Evolutionary conservation across 2,888 invertebrate genomes (phyloP).

Genomic region (Calameuta pallipes): DNA sequence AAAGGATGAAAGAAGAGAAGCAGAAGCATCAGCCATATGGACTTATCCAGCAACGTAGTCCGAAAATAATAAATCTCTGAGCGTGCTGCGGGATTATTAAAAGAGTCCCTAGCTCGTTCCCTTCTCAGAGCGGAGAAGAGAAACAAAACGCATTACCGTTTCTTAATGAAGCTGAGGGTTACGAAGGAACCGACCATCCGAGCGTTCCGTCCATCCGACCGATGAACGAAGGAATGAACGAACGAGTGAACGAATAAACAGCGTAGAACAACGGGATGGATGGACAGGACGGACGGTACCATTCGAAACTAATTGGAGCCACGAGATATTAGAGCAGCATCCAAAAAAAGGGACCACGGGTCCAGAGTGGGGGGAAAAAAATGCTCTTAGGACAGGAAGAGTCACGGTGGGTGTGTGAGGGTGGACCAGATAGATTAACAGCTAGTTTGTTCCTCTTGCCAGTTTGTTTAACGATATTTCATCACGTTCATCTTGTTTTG

Average conservation of each 20-base stretch:
- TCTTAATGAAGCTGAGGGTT: constrained; percentile 66
- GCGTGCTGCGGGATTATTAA: constrained; percentile 62
- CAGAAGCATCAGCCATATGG: constrained; percentile 52
- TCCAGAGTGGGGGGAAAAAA: neutral
- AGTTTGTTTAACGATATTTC: constrained; percentile 46
- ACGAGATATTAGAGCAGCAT: constrained; percentile 58
- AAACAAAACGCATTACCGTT: constrained; percentile 66
- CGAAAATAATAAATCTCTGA: constrained; percentile 67
- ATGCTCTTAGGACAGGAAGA: constrained; percentile 1
- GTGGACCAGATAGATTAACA: constrained; percentile 36
- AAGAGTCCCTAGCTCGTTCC: constrained; percentile 58
- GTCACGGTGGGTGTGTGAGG: constrained; percentile 26
- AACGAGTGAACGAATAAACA: constrained; percentile 6
- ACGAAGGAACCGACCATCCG: constrained; percentile 38
- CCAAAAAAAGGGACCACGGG: neutral
- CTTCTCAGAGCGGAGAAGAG: constrained; percentile 51
- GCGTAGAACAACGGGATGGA: constrained; percentile 24
- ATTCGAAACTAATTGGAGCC: constrained; percentile 65
- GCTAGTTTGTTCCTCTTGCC: constrained; percentile 36
- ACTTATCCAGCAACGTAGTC: constrained; percentile 59
- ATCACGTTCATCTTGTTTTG: neutral
- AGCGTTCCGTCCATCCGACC: neutral
- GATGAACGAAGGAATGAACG: constrained; percentile 32
- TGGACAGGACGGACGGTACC: constrained; percentile 28
- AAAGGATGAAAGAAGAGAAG: constrained; percentile 23